Base-by-base conservation (phyloP, 2,113 vertebrate genomes). In the Myocastor coypus region DNA sequence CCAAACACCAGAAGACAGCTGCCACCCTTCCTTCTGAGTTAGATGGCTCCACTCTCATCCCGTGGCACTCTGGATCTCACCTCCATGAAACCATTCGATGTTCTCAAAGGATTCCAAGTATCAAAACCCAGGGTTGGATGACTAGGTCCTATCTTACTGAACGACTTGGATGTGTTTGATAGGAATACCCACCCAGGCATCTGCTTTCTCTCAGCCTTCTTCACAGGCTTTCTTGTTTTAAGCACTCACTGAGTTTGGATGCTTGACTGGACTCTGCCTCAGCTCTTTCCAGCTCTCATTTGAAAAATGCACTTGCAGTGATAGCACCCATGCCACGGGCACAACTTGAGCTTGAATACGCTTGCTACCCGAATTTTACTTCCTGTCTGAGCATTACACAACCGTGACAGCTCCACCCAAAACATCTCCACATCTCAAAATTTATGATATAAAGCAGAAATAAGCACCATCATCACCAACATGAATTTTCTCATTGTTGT, bases 101-200 rank as follows among this genome's bases (percentile, higher is more conserved):
- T 17, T 24, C 20, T 32, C n/a, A 68, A 73, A 2, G 37, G 22
- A 69, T 20, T 59, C 17, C 24, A 55, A 24, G n/a, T 52, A 46
- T n/a, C 57, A 22, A 69, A 40, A 34, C 0, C 34, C 57, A 0
- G 7, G 4, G 57, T 3, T 24, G 59, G 3, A 73, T 68, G 17
- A 64, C 52, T 64, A 64, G 12, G n/a, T 69, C 8, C 20, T 71
- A 26, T 4, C 6, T 40, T n/a, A 32, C 17, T 71, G 66, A 78
- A 17, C 12, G 28, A 5, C 10, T 78, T n/a, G 5, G 46, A 12
- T 37, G 12, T 6, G 59, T 61, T 24, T 24, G 32, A 69, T 3
- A 89, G 6, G 4, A 3, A 19, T 37, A 7, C 30, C 24, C 5
- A 11, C 9, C 0, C 5, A 7, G 7, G 13, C 7, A 12, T 40